Evolutionary conservation across 2,113 vertebrate genomes (phyloP), one percentile per base, ranked within the genome.

Genomic region (Empidonax traillii): DNA sequence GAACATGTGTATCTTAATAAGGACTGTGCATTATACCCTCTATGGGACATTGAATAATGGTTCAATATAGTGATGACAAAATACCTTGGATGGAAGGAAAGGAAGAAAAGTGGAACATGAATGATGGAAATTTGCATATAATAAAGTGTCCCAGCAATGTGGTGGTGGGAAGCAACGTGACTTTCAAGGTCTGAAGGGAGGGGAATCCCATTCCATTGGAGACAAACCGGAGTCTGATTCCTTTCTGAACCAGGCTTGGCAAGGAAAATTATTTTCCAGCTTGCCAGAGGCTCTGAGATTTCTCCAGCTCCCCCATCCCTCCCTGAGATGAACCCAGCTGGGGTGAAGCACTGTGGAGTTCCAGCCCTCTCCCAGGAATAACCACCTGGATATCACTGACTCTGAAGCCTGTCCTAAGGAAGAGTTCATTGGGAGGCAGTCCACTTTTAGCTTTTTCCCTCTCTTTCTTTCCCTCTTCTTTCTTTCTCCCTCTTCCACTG

Each of bases 1-100:
- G n/a, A 81, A 86, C 85, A 87, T 59, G 43, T 89, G 78, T 93
- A 62, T 92, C 86, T 96, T 95, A 85, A 89, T 89, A 94, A 93
- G 65, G 72, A 71, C 92, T 90, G 62, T 47, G 85, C 5, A 28
- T 94, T 93, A 88, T 73, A 91, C n/a, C 80, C 95, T 94, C 92
- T 75, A 25, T 84, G 96, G 96, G 95, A 96, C 58, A 52, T 7
- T 59, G 85, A 96, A 90, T 86, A 92, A 84, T 61, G 77, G 66
- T 82, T 95, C 73, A 81, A 21, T 27, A 73, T 67, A 82, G 73
- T 82, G 76, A 96, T 89, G 76, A 93, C 90, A 96, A 85, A 94
- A 78, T 39, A 84, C 41, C 15, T 28, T 59, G 56, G 72, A 73
- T 92, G 30, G 25, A 78, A 46, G 25, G 35, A 83, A 92, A 86